Evolutionary conservation across 2,797 vertebrate species (phyloP), one percentile per base, ranked within the genome.

Genomic region (Coracias cyanogaster): DNA sequence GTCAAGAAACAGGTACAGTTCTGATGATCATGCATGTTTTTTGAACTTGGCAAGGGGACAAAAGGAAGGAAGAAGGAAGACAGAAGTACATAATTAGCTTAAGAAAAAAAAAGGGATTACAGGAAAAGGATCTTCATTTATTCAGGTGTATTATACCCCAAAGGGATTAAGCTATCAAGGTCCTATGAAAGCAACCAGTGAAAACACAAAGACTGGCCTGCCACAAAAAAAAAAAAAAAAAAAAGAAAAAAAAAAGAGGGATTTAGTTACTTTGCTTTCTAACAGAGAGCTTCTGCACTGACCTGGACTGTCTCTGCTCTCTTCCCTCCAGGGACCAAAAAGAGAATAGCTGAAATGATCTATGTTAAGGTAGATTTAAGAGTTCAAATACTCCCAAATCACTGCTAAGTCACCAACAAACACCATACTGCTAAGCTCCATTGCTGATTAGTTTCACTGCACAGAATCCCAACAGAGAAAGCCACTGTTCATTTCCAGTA

Each of bases 1-100:
- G 92, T 94, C 92, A 89, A 91, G 86, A 84, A 95, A 91, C 79
- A 93, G 90, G 93, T 95, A 95, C 78, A 57, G 70, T 81, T 96
- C 88, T 82, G 87, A 94, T 90, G 91, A 90, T 80, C 25, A 0
- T 72, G 89, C 86, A 88, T 58, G 73, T 55, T 92, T 92, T 93
- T 93, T 89, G 61, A 76, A 89, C 55, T 92, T 81, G 72, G 81
- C 85, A 80, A 72, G 17, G 28, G 52, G 69, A 83, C 87, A 81
- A 81, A 54, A 90, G 89, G 71, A 92, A 93, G 65, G 57, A 94
- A 31, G 87, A 87, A 96, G 78, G 67, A 61, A 77, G 64, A 65
- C 58, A 86, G 46, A 82, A 69, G 35, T 65, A 70, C 26, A 52
- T 78, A 80, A 93, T 74, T 77, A 90, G 76, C 52, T 71, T 25